phyloP scores from a whole-genome alignment of 30 jellyfish, hydroid and myxozoan species.

The Aurelia aurita complex sp. Pacific region DNA sequence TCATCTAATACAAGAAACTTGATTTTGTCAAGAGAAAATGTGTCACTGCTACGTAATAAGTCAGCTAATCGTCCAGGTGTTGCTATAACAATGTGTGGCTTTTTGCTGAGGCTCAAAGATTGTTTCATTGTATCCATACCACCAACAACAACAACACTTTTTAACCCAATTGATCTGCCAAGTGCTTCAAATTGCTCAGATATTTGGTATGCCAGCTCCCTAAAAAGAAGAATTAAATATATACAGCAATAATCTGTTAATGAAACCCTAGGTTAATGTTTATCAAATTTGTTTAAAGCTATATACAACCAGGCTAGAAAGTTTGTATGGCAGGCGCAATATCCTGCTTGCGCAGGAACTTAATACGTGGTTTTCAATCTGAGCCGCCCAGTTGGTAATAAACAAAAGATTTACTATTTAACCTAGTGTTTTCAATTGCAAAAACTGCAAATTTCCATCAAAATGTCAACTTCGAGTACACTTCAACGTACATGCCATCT shows the following conservation, averaged over 20 bases:
- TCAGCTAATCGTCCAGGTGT: conserved; percentile 97
- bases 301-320: too few relatives aligned
- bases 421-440: too few relatives aligned
- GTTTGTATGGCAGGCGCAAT: too few relatives aligned
- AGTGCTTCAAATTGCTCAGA: conserved; percentile 96
- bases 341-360: too few relatives aligned
- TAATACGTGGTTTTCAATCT: too few relatives aligned
- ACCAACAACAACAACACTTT: conserved; percentile 88
- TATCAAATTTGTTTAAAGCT: too few relatives aligned
- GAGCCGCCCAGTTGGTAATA: too few relatives aligned
- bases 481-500: too few relatives aligned
- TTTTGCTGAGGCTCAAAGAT: conserved; percentile 66
- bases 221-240: not conserved
- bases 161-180: conserved; percentile 81
- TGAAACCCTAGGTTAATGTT: not conserved
- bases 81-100: conserved; percentile 98
- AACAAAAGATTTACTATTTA: too few relatives aligned
- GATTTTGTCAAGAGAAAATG: conserved; percentile 60
- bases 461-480: too few relatives aligned
- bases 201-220: conserved; percentile 94
- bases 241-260: not conserved
- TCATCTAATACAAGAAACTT: conserved; percentile 90
- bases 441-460: too few relatives aligned
- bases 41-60: conserved; percentile 63
- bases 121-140: conserved; percentile 85